A percentile compares a stretch with the other conserved stretches of the same genome.
Evolutionary conservation across 2,888 invertebrate species (phyloP).

Genomic region (Eulithis testata): DNA sequence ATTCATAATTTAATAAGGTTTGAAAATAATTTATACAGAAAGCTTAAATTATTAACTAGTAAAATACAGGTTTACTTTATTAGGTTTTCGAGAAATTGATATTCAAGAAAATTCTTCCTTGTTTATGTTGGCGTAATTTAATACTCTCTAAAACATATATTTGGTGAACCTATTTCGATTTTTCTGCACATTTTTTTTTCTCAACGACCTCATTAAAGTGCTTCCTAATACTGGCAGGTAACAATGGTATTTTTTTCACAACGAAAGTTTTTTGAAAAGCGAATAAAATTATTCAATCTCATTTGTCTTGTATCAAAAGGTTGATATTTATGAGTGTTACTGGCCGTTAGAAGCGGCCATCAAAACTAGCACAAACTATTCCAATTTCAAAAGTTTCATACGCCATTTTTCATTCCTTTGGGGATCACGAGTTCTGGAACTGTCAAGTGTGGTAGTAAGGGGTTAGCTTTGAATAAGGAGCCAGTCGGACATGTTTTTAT

Average conservation of each 20-base stretch:
- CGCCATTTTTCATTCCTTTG: conserved; percentile 63
- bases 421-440: conserved; percentile 53
- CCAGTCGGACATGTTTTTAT: conserved; percentile 25
- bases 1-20: conserved; percentile 33
- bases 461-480: conserved; percentile 42
- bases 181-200: neutral
- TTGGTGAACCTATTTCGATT: neutral
- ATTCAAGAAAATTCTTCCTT: conserved; percentile 4
- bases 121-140: conserved; percentile 7
- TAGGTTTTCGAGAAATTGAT: conserved; percentile 13
- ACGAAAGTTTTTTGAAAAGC: no score
- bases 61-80: conserved; percentile 11
- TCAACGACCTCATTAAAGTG: neutral
- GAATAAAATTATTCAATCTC: conserved; percentile 5
- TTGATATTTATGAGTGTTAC: conserved; percentile 35
- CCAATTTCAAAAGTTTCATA: conserved; percentile 63
- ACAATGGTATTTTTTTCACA: neutral
- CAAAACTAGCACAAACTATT: conserved; percentile 60
- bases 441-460: conserved; percentile 47
- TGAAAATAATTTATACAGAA: conserved; percentile 19
- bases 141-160: neutral
- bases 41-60: conserved; percentile 16
- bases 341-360: conserved; percentile 37
- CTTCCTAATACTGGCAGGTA: neutral
- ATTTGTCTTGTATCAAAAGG: conserved; percentile 11